Evolutionary conservation across 2,797 vertebrate genomes (phyloP), one percentile per base, ranked within the genome.

Genomic region (Apogon hyalosoma): DNA sequence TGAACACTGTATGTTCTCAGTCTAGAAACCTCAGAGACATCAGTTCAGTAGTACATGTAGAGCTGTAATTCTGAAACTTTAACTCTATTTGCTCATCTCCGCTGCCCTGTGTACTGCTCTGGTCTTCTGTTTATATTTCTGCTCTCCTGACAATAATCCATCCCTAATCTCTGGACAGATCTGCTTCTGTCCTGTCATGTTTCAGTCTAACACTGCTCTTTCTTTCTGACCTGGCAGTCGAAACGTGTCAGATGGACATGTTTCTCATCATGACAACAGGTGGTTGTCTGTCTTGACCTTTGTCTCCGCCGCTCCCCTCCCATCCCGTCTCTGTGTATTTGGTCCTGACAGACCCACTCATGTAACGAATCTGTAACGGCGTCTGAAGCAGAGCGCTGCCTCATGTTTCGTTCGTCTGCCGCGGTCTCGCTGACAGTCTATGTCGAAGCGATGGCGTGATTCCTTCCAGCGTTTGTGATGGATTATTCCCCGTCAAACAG

Each of bases 391-490:
- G 65, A 84, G 64, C 74, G 51, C 2, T n/a, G 36, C 45, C 56
- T 21, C 3, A 10, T 52, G 40, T 60, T 71, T 55, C 31, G 8
- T 39, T 69, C 24, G 21, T 69, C 54, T 58, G 31, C 63, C 8
- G 7, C 24, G 46, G 58, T 77, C 70, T 66, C 19, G 33, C 53
- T 80, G 76, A 84, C 63, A 79, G 60, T 76, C 66, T 58, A 57
- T 61, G 73, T 85, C 73, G 83, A 59, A 77, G 66, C 13, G 6
- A 60, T 42, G 58, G 81, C 52, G 43, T 67, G 60, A 72, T 75
- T 79, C 19, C 52, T 76, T 82, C 55, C 78, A 70, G 77, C 41
- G 49, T 63, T 57, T 69, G 54, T 88, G 77, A 87, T 88, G 65
- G 78, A 84, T 88, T 80, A 65, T 24, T 51, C 53, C 36, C 53